Base-by-base conservation (phyloP, 2,888 invertebrate genomes). In the Antitype chi region DNA sequence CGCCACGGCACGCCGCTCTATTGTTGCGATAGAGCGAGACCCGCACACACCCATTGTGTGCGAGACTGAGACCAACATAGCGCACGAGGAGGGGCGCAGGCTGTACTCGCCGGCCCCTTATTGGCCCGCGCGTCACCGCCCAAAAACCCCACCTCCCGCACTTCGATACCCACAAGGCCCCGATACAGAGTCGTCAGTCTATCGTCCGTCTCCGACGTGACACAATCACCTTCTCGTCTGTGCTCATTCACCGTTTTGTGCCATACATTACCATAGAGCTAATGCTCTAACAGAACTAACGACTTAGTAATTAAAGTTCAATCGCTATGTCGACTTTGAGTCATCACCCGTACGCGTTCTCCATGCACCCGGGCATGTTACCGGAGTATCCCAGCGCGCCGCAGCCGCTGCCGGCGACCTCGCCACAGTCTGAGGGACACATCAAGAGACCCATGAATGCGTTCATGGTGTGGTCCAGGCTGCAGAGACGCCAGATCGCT, bases 391-490 rank as follows among this genome's bases (percentile, higher is more conserved):
- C 94, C 81, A 94, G 93, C 86, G 93, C 88, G 59, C 96, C 95
- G 86, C 96, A 95, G 88, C 96, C 96, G 85, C 91, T 96, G 88
- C 95, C 96, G 59, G 94, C 96, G 0, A 94, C 95, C 11, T 97
- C 97, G 8, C 96, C 97, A 70, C 95, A 95, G 82, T 94, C 95
- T 59, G 98, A 98, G 89, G 98, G 97, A 17, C 99, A 99, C 95
- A 99, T 99, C 91, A 99, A 99, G 94, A 97, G 99, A 32, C 99
- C 99, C 4, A 99, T 99, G 99, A 99, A 99, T 96, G 99, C 99
- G 0, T 99, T 99, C 96, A 99, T 99, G 99, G 99, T 99, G 52
- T 99, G 99, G 99, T 99, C 99, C 9, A 97, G 99, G 62, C 98
- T 99, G 60, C 99, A 99, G 94, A 97, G 99, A 25, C 97, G 99